A percentile compares a stretch with the other conserved stretches of the same genome.
These are phyloP conservation scores for Nothobranchius kuhntae DNA, from an alignment of 2,113 vertebrate species.

Conservation along the genomic window DNA sequence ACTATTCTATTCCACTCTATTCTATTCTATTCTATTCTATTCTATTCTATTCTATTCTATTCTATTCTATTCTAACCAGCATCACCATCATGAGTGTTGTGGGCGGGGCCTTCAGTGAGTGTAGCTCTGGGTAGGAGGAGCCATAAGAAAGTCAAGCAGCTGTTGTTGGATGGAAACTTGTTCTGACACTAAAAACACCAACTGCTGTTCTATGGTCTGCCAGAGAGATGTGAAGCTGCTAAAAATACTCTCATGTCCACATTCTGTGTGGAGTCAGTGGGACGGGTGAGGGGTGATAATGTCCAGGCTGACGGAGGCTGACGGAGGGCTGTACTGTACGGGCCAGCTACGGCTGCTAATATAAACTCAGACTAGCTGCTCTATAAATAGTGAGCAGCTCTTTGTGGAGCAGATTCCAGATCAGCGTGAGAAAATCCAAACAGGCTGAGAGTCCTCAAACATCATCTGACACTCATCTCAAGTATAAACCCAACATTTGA, in stretches of 20 bases:
- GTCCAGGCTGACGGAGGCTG: slow-evolving; percentile 15
- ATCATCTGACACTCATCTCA: too few relatives aligned
- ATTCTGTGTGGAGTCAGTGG: slow-evolving; percentile 26
- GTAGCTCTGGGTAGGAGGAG: neutral
- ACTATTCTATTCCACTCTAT: too few relatives aligned
- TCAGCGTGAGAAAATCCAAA: slow-evolving; percentile 26
- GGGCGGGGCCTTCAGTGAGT: neutral
- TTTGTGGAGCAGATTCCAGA: slow-evolving; percentile 19
- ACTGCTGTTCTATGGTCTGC: slow-evolving; percentile 34
- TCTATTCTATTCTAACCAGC: too few relatives aligned
- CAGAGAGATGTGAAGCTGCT: slow-evolving; percentile 9
- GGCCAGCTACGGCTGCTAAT: slow-evolving; percentile 11
- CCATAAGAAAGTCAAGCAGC: slow-evolving; percentile 37
- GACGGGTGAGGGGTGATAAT: neutral
- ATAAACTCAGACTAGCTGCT: neutral
- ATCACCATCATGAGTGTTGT: too few relatives aligned
- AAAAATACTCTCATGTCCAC: slow-evolving; percentile 50
- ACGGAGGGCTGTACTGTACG: slow-evolving; percentile 13
- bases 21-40: too few relatives aligned
- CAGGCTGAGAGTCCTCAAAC: neutral
- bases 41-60: too few relatives aligned
- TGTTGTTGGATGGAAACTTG: slow-evolving; percentile 56
- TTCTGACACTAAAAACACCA: slow-evolving; percentile 40
- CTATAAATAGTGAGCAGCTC: slow-evolving; percentile 22
- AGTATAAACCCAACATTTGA: too few relatives aligned